Evolutionary conservation across 2,113 vertebrate genomes (phyloP).

Genomic region (Pristiophorus japonicus): DNA sequence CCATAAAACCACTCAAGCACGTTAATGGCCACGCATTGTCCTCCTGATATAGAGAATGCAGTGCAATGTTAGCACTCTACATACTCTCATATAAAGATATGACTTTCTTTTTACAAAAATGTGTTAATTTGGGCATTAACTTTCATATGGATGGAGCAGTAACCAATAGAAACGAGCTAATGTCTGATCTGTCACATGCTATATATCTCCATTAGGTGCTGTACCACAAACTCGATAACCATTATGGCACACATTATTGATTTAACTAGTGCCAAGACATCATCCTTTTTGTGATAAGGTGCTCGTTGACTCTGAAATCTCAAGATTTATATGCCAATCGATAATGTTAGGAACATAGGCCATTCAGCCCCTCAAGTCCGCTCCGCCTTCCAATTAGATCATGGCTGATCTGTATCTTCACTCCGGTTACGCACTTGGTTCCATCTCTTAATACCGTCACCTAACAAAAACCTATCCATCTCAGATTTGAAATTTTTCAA

Average conservation of each 20-base stretch:
- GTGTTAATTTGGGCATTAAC: background rate
- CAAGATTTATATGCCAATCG: no score
- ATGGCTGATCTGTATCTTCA: background rate
- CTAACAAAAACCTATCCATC: background rate
- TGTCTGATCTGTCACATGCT: background rate
- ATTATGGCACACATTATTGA: no score
- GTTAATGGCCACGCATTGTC: background rate
- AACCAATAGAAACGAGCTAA: no score
- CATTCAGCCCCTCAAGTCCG: background rate
- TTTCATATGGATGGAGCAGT: no score
- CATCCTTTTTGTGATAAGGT: no score
- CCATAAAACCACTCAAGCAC: background rate
- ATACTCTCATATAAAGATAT: background rate
- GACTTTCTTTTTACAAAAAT: background rate
- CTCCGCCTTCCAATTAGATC: background rate
- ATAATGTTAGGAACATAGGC: background rate
- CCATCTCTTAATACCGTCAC: background rate
- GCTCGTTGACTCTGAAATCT: no score
- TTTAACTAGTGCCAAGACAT: no score
- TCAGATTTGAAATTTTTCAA: background rate
- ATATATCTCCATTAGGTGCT: background rate
- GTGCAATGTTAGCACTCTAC: background rate
- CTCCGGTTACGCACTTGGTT: background rate
- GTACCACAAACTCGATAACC: background rate
- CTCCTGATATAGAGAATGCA: background rate